Evolutionary conservation across 2,113 vertebrate genomes (phyloP), one percentile per base, ranked within the genome.

Genomic region (Oryzias celebensis): DNA sequence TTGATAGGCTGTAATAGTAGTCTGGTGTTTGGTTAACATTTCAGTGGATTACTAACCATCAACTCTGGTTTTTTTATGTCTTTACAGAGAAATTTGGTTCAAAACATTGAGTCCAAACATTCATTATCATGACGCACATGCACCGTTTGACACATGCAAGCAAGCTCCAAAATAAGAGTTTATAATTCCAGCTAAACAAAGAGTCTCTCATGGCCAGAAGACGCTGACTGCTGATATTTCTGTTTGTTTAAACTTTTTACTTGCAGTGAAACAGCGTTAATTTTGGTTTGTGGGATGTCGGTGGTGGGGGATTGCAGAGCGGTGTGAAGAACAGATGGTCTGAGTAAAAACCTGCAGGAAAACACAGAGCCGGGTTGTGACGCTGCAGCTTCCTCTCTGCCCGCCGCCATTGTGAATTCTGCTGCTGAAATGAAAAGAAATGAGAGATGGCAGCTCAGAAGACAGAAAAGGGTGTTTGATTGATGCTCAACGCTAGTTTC

Each of bases 241-340:
- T 86, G 84, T 90, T 91, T 90, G 86, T 87, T 89, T 90, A 91
- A 90, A 88, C 78, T 71, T 85, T 87, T 81, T 80, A 83, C 78
- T 87, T 67, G 28, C 75, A 82, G 77, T 78, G 73, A 86, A 82
- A 87, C 74, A 52, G 72, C 79, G 72, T 85, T 88, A 77, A 90
- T 89, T 89, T 89, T 78, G 85, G 86, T 89, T 83, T 91, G 90
- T 14, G 89, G 88, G 72, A 78, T 82, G 79, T 84, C 73, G 66
- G 86, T 64, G 77, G 82, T 89, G 63, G 50, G 57, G 73, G 76
- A 75, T 75, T 78, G 78, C 72, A 47, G 78, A 85, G 81, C 68
- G 24, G 80, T 72, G 80, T 77, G 71, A 87, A 71, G 81, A 86
- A 77, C 88, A 90, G 85, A 86, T 81, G 78, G 76, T 71, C 22